These are phyloP conservation scores for Archocentrus centrarchus DNA, from an alignment of 2,113 vertebrate species.

Conservation along the genomic window DNA sequence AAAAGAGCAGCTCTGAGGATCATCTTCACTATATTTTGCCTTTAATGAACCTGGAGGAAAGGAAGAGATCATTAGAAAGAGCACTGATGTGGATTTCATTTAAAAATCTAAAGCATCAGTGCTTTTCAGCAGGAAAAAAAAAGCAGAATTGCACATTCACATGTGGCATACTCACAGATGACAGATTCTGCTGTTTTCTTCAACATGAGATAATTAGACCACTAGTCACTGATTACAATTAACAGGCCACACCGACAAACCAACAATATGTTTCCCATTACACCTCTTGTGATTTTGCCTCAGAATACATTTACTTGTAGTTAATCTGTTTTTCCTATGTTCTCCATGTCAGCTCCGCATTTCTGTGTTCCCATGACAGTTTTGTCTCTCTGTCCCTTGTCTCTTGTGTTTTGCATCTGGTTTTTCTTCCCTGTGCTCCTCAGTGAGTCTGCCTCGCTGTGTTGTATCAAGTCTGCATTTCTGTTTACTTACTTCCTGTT, in stretches of 20 bases:
- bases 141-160: background rate
- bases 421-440: too few relatives aligned
- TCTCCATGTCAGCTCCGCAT: too few relatives aligned
- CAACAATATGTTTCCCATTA: background rate
- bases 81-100: background rate
- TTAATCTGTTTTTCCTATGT: too few relatives aligned
- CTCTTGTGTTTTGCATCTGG: too few relatives aligned
- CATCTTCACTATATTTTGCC: conserved; percentile 48
- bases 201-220: background rate
- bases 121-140: background rate
- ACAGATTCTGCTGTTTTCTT: background rate
- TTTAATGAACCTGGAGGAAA: conserved; percentile 19
- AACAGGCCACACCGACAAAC: background rate
- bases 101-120: background rate
- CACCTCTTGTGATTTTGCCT: background rate
- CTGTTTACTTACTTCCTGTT: too few relatives aligned
- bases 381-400: too few relatives aligned
- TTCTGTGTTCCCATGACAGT: too few relatives aligned
- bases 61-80: background rate
- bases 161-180: background rate
- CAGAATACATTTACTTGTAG: background rate
- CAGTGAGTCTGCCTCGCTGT: too few relatives aligned
- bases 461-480: too few relatives aligned
- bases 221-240: background rate
- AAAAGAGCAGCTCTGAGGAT: conserved; percentile 15